phyloP scores from a whole-genome alignment of 2,113 vertebrate species.

The Baryphthengus martii region DNA sequence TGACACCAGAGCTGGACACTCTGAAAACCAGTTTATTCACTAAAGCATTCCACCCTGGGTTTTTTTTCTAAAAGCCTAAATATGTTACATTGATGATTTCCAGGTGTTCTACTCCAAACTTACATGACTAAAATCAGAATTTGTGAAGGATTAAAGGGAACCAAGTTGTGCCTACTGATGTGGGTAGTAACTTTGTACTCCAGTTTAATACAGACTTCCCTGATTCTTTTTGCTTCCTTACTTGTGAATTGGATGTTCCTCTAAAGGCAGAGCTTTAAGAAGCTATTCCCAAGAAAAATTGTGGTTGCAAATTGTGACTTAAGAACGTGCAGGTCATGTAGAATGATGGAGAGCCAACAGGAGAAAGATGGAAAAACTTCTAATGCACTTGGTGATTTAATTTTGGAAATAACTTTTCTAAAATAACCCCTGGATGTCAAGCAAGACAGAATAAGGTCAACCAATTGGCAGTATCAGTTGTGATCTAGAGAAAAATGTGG shows the following conservation, averaged over 20 bases:
- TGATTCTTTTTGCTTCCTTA: neutral
- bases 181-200: neutral
- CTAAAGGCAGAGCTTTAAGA: neutral
- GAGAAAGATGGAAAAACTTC: neutral
- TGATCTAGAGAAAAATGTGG: neutral
- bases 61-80: neutral
- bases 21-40: neutral
- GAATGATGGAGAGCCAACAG: neutral
- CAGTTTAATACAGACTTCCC: neutral
- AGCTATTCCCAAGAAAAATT: neutral
- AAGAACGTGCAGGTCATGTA: neutral
- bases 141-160: neutral
- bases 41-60: neutral
- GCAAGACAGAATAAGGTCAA: neutral
- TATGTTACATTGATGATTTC: neutral
- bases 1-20: neutral
- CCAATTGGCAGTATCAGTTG: neutral
- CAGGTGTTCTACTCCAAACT: neutral
- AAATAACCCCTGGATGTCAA: neutral
- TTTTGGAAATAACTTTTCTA: neutral
- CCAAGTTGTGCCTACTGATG: neutral
- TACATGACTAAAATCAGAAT: neutral
- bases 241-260: neutral
- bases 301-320: neutral
- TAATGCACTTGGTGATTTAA: neutral